Evolutionary conservation across 64 coral and sea anemone species (phyloP), one percentile per base, ranked within the genome.

Genomic region (Anthopleura sola): DNA sequence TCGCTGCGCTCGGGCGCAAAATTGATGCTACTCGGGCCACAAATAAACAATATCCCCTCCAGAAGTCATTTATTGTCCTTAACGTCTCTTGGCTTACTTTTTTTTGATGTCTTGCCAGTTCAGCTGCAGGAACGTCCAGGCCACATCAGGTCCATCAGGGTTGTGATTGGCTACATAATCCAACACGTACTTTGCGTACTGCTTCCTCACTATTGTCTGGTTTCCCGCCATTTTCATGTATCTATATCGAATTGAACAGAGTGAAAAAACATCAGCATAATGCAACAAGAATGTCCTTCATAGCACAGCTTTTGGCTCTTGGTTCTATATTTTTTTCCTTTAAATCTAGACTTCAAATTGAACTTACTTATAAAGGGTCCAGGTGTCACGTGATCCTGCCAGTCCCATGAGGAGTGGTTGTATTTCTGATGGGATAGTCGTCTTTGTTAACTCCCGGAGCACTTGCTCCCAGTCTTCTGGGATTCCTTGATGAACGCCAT

Each of bases 331-430:
- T n/a, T n/a, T n/a, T n/a, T n/a, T n/a, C n/a, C n/a, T n/a, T n/a
- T n/a, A n/a, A n/a, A n/a, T n/a, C n/a, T n/a, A n/a, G n/a, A n/a
- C n/a, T n/a, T n/a, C 20, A 11, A 10, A 68, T 10, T 10, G 66
- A n/a, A 5, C 48, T 69, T 60, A 86, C 89, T 57, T 91, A 19
- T 91, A 44, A 32, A 91, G 77, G 28, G 85, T 78, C 89, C 89
- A 91, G 3, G 75, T 84, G 24, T 91, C 75, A 34, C 85, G 89
- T 54, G 89, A 81, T 11, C 84, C 89, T 23, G 89, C 89, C 49
- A 91, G 56, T 23, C 83, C 89, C 23, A 58, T 40, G 2, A 86
- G 75, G 3, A 91, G 47, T 18, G 49, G 40, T 21, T 23, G 38
- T 29, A 50, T 86, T 44, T 91, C 89, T 23, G 89, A 91, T 19